Evolutionary conservation across 2,888 invertebrate species (phyloP).

Genomic region (Dynastes grantii): DNA sequence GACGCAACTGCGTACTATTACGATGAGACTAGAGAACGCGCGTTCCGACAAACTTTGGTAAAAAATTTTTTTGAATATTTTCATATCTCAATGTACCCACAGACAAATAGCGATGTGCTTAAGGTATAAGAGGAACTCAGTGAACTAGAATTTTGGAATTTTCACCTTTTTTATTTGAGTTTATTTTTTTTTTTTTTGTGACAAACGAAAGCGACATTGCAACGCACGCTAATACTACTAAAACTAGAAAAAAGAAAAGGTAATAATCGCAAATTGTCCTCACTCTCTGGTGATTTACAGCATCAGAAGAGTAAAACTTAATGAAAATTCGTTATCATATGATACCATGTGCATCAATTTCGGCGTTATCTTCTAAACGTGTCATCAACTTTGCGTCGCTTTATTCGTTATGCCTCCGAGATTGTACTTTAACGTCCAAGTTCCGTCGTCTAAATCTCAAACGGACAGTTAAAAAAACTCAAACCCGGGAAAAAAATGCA

Average conservation of each 20-base stretch:
- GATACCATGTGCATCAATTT: constrained; percentile 12
- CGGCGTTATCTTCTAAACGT: neutral
- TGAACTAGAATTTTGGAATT: neutral
- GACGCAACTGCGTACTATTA: constrained; percentile 34
- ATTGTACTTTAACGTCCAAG: neutral
- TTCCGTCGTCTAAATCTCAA: neutral
- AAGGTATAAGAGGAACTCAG: neutral
- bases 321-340: constrained; percentile 1
- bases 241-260: no score
- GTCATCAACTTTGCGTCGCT: neutral
- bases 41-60: constrained; percentile 9
- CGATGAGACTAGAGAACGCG: constrained; percentile 26
- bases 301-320: neutral
- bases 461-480: no score
- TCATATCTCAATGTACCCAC: neutral
- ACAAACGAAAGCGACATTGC: no score
- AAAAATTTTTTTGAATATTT: constrained; percentile 23
- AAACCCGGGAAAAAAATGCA: constrained; percentile 15
- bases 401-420: neutral
- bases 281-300: neutral
- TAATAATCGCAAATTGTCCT: no score
- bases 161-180: neutral
- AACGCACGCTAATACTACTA: no score
- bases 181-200: neutral
- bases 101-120: constrained; percentile 1